These are phyloP conservation scores for Phortica magna DNA, from an alignment of 2,888 invertebrate genomes.

Conservation along the genomic window DNA sequence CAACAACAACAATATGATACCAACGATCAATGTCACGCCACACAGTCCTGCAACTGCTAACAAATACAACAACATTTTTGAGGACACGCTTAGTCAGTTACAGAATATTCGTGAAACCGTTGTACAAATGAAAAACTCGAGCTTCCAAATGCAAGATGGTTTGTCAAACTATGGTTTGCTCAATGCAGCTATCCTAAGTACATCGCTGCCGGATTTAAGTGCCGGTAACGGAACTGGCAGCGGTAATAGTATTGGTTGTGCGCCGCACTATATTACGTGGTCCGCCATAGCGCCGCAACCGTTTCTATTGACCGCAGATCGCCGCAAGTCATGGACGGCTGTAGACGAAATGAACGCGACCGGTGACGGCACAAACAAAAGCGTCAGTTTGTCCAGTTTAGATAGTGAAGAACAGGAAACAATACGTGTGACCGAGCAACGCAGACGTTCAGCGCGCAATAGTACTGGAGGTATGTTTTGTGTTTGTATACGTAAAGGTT, in stretches of 20 bases:
- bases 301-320: constrained; percentile 76
- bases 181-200: constrained; percentile 65
- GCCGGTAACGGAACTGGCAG: constrained; percentile 57
- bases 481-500: neutral
- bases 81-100: constrained; percentile 77
- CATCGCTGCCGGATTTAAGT: constrained; percentile 76
- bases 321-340: constrained; percentile 93
- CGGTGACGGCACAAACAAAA: constrained; percentile 80
- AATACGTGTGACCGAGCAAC: constrained; percentile 79
- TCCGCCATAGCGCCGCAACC: constrained; percentile 73
- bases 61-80: constrained; percentile 83
- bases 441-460: constrained; percentile 78
- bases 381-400: constrained; percentile 87
- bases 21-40: constrained; percentile 92
- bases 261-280: constrained; percentile 70
- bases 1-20: constrained; percentile 80
- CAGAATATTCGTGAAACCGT: constrained; percentile 78
- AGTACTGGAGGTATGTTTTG: constrained; percentile 78
- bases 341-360: constrained; percentile 81
- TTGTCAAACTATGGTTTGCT: constrained; percentile 69
- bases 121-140: constrained; percentile 78
- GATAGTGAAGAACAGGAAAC: constrained; percentile 91
- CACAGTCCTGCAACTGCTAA: constrained; percentile 90
- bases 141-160: constrained; percentile 72
- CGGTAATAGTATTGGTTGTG: constrained; percentile 27